A percentile compares a stretch with the other conserved stretches of the same genome.
Evolutionary conservation across 37 sponge, comb jelly and placozoan species (phyloP).

Genomic region (Theonella swinhoei): DNA sequence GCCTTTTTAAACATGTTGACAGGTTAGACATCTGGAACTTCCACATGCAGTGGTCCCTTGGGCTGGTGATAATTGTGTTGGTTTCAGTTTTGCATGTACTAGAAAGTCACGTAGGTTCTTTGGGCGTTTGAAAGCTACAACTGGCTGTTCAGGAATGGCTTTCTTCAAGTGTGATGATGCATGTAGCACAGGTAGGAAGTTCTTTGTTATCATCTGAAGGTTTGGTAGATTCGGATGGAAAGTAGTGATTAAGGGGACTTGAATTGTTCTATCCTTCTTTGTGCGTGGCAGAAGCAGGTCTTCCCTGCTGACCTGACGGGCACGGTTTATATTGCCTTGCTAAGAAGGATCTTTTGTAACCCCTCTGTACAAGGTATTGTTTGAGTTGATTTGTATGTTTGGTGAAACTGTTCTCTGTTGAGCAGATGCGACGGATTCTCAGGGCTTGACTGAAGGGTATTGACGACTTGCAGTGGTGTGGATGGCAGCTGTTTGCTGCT

Average conservation of each 20-base stretch:
- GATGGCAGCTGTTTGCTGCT: not conserved
- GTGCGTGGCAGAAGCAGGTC: not conserved
- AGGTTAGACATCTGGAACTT: no score
- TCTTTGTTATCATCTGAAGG: not conserved
- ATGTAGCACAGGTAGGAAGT: not conserved
- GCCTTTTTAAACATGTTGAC: no score
- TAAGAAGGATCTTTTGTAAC: not conserved
- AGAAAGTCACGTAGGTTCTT: no score
- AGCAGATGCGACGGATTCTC: not conserved
- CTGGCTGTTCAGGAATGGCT: no score
- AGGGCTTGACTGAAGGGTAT: constrained; percentile 5
- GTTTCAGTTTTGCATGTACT: no score
- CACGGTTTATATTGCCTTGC: not conserved
- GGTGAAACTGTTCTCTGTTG: not conserved
- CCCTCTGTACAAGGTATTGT: not conserved
- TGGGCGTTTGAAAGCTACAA: no score
- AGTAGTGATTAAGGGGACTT: not conserved
- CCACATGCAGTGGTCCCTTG: no score
- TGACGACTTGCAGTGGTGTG: not conserved
- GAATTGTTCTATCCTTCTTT: not conserved
- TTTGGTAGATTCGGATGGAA: not conserved
- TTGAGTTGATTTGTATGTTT: not conserved
- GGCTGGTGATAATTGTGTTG: no score
- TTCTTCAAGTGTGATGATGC: not conserved
- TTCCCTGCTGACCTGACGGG: not conserved